A percentile compares a stretch with the other conserved stretches of the same genome.
These are phyloP conservation scores for Poecile atricapillus DNA, from an alignment of 2,113 vertebrate genomes.

Conservation along the genomic window DNA sequence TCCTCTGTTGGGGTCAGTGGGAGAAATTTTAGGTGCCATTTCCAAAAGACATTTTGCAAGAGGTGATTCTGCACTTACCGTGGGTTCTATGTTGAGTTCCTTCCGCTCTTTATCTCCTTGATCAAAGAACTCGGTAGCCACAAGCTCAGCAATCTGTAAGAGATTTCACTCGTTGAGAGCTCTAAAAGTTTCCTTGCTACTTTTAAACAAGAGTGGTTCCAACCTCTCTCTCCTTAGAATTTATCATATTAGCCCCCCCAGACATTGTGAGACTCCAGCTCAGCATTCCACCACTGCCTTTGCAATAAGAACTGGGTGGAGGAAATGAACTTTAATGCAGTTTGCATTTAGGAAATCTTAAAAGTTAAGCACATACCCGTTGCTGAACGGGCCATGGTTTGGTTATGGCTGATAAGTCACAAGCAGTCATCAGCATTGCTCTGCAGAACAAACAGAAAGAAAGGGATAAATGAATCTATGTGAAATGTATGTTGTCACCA, in stretches of 20 bases:
- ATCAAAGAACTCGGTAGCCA: constrained; percentile 95
- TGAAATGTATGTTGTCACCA: not conserved
- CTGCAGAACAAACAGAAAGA: constrained; percentile 64
- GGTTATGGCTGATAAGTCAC: constrained; percentile 97
- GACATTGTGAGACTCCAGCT: not conserved
- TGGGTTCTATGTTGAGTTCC: constrained; percentile 95
- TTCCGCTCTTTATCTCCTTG: constrained; percentile 94
- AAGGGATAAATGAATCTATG: not conserved
- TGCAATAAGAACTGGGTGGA: not conserved
- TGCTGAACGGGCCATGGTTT: constrained; percentile 98
- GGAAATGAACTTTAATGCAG: not conserved
- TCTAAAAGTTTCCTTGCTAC: not conserved
- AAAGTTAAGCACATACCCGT: constrained; percentile 75
- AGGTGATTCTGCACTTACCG: constrained; percentile 75
- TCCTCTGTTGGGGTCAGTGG: not conserved
- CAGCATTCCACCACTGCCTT: not conserved
- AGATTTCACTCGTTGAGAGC: not conserved
- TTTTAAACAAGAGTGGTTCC: not conserved
- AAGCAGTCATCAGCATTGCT: constrained; percentile 99
- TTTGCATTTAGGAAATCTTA: not conserved
- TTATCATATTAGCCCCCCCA: not conserved
- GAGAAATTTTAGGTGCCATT: not conserved
- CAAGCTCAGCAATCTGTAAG: constrained; percentile 91
- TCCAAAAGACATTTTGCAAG: not conserved
- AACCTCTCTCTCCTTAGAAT: not conserved